Base-by-base conservation (phyloP, 2,888 invertebrate genomes). In the Drosophila diplacantha region DNA sequence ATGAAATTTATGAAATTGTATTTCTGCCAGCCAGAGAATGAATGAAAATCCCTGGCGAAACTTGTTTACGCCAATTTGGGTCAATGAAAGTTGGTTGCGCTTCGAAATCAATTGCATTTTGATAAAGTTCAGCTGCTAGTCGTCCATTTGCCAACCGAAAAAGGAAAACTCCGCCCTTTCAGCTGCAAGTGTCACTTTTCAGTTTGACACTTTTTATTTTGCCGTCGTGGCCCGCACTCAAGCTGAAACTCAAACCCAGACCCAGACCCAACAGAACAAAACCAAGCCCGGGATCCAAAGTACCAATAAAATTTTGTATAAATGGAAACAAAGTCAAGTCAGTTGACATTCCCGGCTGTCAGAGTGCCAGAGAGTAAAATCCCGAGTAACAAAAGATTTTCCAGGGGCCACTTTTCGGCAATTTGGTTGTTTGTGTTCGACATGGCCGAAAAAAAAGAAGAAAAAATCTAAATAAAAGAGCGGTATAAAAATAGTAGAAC, bases 1-100 rank as follows among this genome's bases (percentile, higher is more conserved):
- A 81, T 81, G 66, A 73, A 81, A 81, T 79, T 79, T 81, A 79
- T 81, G 73, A 81, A 79, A 81, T 79, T 79, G 60, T 75, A 70
- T 61, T 78, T 75, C 62, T 63, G 58, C 51, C 72, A 68, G 62
- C 65, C 73, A 69, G 38, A 31, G 49, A 43, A 31, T 65, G 56
- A 32, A 35, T 41, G 41, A 64, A 69, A 69, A 55, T 72, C 56
- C 74, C 62, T 54, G 53, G 22, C 16, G 35, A 60, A 60, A 81
- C 68, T 78, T 81, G 71, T 78, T 81, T 78, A 67, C 63, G 49
- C 32, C 79, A 75, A 78, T 78, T 80, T 82, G 80, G 79, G 77
- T 80, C 82, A 81, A 80, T 77, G 73, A 72, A 80, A 80, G 72
- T 75, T 77, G 54, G 53, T 31, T 20, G 26, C 63, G 64, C 67